Base-by-base conservation (phyloP, 2,113 vertebrate species). In the Dicrurus megarhynchus region DNA sequence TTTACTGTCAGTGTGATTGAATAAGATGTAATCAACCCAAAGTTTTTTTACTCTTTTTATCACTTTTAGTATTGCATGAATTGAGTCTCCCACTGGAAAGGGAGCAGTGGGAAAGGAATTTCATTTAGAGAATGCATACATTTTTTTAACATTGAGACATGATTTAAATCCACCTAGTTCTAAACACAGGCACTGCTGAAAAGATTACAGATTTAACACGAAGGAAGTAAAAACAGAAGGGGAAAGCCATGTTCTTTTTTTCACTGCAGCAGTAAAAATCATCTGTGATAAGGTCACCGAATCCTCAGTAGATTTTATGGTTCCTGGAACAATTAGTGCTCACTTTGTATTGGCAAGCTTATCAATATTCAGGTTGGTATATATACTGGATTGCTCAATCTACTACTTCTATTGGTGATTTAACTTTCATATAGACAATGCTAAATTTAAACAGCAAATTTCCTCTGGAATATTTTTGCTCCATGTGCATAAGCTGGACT, bases 231-330 rank as follows among this genome's bases (percentile, higher is more conserved):
- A 87, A 92, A 52, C 1, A 52, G 7, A 28, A 60, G 13, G 15
- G 4, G 19, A 56, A 74, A 80, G 1, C 33, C 0, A 0, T 39
- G 14, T 0, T 19, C 1, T 42, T 84, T 46, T 41, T 73, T 64
- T 28, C 13, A 53, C 16, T 47, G 35, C 19, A 81, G 15, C 35
- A 69, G 16, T 50, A 68, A 86, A 83, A 80, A n/a, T 42, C 13
- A n/a, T 64, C 41, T 71, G 16, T 71, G 32, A 59, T 61, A 79
- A 63, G 8, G 7, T 53, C 32, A 33, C 15, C 22, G n/a, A 61
- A 82, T 70, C 11, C 10, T 82, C 70, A 74, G 8, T 32, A 49
- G 16, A 32, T 3, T 19, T 75, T 57, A 24, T 32, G 20, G 20
- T 57, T 75, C 64, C 33, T 16, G 55, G 37, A 56, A 87, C 39